Conservation (phyloP, 2,888 invertebrate genomes). For the Aphodius sticticus region DNA sequence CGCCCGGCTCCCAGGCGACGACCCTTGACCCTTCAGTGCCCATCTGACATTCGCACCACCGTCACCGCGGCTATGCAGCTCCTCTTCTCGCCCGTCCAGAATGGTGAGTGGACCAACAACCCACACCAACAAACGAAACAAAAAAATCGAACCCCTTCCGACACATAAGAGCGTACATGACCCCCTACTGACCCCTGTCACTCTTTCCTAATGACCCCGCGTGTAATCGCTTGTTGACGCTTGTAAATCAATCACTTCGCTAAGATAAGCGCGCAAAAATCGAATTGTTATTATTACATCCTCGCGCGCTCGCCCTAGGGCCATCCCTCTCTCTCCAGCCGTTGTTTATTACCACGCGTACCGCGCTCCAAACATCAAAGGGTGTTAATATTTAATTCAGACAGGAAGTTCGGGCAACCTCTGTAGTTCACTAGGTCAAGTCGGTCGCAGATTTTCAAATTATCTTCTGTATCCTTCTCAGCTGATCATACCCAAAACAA, state of each 20-base stretch:
- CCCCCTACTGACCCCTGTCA: conserved; percentile 30
- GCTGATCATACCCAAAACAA: too few species aligned
- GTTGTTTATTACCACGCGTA: too few species aligned
- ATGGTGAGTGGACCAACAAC: conserved; percentile 44
- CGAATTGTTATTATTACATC: too few species aligned
- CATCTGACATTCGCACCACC: conserved; percentile 48
- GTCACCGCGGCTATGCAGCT: conserved; percentile 23
- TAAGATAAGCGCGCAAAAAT: too few species aligned
- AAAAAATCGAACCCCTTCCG: background rate
- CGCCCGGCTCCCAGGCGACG: conserved; percentile 60
- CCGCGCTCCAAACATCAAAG: too few species aligned
- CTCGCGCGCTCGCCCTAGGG: too few species aligned
- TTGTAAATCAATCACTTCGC: conserved; percentile 40
- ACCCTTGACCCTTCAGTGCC: conserved; percentile 60
- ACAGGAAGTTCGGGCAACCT: too few species aligned
- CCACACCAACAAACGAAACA: background rate
- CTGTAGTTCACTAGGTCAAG: too few species aligned
- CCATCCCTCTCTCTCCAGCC: too few species aligned
- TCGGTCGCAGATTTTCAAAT: too few species aligned
- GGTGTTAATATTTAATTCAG: too few species aligned
- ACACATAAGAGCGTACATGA: conserved; percentile 17
- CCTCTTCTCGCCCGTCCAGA: conserved; percentile 39
- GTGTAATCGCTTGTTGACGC: conserved; percentile 40
- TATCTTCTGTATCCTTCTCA: too few species aligned
- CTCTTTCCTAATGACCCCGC: conserved; percentile 10